phyloP scores from a whole-genome alignment of 2,113 vertebrate genomes.

The Corythornis vintsioides region DNA sequence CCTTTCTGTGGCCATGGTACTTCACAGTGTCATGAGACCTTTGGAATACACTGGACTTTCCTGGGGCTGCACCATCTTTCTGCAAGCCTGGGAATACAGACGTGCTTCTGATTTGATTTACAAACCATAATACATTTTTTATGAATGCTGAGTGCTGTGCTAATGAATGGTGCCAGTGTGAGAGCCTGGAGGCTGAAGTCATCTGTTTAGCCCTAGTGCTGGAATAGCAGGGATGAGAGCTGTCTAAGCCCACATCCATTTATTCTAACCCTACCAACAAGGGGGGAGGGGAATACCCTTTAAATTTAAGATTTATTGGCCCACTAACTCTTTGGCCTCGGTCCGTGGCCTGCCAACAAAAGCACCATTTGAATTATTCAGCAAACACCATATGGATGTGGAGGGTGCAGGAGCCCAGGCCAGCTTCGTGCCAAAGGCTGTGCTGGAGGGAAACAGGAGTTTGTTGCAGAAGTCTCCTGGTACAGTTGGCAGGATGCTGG shows the following conservation, averaged over 20 bases:
- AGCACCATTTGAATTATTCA: slow-evolving; percentile 38
- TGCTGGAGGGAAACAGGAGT: neutral
- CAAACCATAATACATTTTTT: slow-evolving; percentile 22
- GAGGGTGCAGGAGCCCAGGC: neutral
- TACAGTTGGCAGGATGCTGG: neutral
- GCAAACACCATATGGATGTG: neutral
- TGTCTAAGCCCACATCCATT: neutral
- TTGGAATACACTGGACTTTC: neutral
- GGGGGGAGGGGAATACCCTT: neutral
- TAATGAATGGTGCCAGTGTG: slow-evolving; percentile 35
- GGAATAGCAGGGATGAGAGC: neutral
- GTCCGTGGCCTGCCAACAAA: neutral
- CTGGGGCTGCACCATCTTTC: neutral
- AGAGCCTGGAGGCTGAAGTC: slow-evolving; percentile 25
- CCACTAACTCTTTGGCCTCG: neutral
- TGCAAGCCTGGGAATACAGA: neutral
- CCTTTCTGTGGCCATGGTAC: neutral
- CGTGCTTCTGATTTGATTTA: slow-evolving; percentile 8
- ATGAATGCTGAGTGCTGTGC: slow-evolving; percentile 31
- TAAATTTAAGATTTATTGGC: slow-evolving; percentile 12
- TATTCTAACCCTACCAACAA: neutral
- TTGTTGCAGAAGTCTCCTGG: neutral
- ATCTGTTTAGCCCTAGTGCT: neutral
- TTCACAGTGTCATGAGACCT: neutral
- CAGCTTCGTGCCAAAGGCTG: neutral